A percentile compares a stretch with the other conserved stretches of the same genome.
phyloP scores from a whole-genome alignment of 2,113 vertebrate species.

The Seriola quinqueradiata region DNA sequence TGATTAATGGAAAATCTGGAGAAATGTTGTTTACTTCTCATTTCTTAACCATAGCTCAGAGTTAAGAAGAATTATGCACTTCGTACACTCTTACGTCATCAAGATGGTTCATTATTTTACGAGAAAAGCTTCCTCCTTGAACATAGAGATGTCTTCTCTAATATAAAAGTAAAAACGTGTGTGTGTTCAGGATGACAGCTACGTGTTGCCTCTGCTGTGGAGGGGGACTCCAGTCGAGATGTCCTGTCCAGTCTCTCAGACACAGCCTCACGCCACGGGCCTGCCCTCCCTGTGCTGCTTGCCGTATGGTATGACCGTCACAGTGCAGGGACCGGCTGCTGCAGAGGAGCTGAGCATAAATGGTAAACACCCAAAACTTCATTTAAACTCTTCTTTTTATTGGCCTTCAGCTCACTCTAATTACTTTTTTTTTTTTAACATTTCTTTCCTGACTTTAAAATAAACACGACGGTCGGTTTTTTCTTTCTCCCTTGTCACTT shows the following conservation, averaged over 20 bases:
- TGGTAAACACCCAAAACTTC: constrained; percentile 37
- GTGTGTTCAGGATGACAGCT: constrained; percentile 51
- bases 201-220: constrained; percentile 75
- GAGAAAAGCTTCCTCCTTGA: background rate
- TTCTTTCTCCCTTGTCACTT: background rate
- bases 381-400: background rate
- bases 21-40: too few species aligned
- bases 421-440: background rate
- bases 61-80: too few species aligned
- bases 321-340: constrained; percentile 4
- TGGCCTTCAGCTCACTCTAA: background rate
- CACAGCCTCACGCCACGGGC: background rate
- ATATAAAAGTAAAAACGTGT: background rate
- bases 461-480: background rate
- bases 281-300: constrained; percentile 70
- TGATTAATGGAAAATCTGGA: too few species aligned
- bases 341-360: constrained; percentile 55
- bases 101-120: background rate
- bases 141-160: background rate
- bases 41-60: too few species aligned
- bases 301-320: constrained; percentile 40
- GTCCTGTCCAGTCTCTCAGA: constrained; percentile 61
- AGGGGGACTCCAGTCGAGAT: constrained; percentile 57
- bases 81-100: background rate
- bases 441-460: background rate